Base-by-base conservation (phyloP, 2,113 vertebrate species). In the Cynopterus brachyotis region DNA sequence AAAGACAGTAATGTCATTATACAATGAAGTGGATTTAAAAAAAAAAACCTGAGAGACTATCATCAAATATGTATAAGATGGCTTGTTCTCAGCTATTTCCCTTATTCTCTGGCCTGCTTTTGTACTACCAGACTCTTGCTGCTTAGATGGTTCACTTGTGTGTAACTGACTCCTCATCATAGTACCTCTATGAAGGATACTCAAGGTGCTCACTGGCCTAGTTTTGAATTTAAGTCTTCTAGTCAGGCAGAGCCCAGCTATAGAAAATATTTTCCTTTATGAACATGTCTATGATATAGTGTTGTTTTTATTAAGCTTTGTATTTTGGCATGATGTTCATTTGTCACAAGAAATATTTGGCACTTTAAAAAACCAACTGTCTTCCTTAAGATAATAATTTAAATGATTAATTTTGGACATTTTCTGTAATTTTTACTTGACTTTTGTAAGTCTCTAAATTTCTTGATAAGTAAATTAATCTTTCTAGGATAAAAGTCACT, bases 371-470 rank as follows among this genome's bases (percentile, higher is more conserved):
- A 72, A 19, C 15, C 22, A 80, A 20, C 12, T 73, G 5, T 57
- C 60, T 82, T 35, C 35, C 72, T 92, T 79, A 55, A 87, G 67
- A 42, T 12, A 70, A 70, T 10, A 88, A 42, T 55, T 35, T 55
- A 64, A 94, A 85, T 91, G 35, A 89, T 55, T 50, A n/a, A 84
- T 80, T 82, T 72, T 35, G 40, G 47, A 55, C 15, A 89, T 92
- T 97, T 79, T 87, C 37, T 24, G 70, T 73, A n/a, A 72, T 83
- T 96, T 93, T 87, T 32, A 91, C 40, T 94, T 91, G 76, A 91
- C 10, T 9, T 89, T 67, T 47, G 76, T 30, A 88, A 55, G 66
- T 64, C 37, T 4, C 20, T 11, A 70, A 64, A 22, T 69, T 89
- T 26, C 37, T 80, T 84, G 40, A 73, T 92, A 80, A 95, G 62